Evolutionary conservation across 2,888 invertebrate species (phyloP).

Genomic region (Pherbina coryleti): DNA sequence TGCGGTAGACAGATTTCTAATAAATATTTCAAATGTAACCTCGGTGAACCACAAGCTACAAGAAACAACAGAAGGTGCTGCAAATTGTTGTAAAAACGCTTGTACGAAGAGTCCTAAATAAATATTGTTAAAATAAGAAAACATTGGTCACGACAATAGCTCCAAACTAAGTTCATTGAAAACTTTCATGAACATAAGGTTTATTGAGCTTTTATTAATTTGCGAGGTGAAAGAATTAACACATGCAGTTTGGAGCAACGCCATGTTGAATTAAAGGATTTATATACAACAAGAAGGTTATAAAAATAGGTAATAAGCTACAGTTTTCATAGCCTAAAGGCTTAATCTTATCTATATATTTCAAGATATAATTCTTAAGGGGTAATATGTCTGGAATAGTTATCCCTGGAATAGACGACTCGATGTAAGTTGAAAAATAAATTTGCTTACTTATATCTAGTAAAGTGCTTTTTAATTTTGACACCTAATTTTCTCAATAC

Average conservation of each 20-base stretch:
- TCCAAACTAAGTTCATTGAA: not conserved
- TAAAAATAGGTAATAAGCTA: too few relatives aligned
- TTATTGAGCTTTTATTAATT: conserved; percentile 12
- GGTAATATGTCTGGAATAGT: too few relatives aligned
- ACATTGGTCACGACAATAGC: not conserved
- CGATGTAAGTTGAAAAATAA: too few relatives aligned
- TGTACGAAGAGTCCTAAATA: not conserved
- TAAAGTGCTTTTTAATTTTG: too few relatives aligned
- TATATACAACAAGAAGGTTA: too few relatives aligned
- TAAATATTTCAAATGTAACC: not conserved
- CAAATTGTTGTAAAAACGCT: not conserved
- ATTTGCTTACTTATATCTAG: too few relatives aligned
- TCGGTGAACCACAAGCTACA: not conserved
- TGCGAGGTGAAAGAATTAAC: conserved; percentile 1
- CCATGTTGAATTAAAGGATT: too few relatives aligned
- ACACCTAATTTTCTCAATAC: too few relatives aligned
- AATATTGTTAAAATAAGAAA: not conserved
- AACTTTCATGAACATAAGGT: not conserved
- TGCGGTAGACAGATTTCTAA: not conserved
- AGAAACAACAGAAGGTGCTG: not conserved
- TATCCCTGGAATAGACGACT: too few relatives aligned
- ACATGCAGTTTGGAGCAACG: not conserved
- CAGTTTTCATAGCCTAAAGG: too few relatives aligned
- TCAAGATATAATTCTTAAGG: too few relatives aligned
- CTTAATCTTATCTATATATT: too few relatives aligned